These are phyloP conservation scores for Drosophila auraria DNA, from an alignment of 1,140 invertebrate genomes.

Conservation along the genomic window DNA sequence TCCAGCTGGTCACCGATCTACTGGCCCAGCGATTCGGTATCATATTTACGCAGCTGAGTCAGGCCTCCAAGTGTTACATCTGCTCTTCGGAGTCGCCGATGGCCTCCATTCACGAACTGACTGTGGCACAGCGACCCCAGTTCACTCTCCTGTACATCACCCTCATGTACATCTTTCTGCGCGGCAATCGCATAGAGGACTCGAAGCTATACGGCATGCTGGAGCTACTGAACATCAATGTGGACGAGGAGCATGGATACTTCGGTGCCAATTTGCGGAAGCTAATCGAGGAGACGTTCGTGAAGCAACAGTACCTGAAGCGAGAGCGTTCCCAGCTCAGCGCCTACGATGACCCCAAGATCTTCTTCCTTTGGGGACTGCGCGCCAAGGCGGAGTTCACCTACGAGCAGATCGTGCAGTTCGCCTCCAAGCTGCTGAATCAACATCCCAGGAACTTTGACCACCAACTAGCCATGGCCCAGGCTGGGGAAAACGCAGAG, in stretches of 20 bases:
- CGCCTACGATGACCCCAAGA: constrained; percentile 56
- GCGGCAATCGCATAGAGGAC: constrained; percentile 52
- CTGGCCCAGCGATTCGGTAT: constrained; percentile 51
- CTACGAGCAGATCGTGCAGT: constrained; percentile 44
- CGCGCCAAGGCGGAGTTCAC: constrained; percentile 60
- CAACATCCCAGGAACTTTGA: constrained; percentile 33
- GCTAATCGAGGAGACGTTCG: constrained; percentile 73
- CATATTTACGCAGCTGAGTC: constrained; percentile 24
- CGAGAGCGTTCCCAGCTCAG: constrained; percentile 59
- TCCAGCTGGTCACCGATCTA: constrained; percentile 45
- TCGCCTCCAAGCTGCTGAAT: constrained; percentile 52
- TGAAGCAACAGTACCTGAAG: constrained; percentile 74
- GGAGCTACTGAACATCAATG: constrained; percentile 38
- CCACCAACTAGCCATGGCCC: constrained; percentile 45
- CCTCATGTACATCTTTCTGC: constrained; percentile 70
- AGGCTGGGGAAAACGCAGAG: constrained; percentile 18
- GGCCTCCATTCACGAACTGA: constrained; percentile 55
- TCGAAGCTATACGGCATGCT: constrained; percentile 59
- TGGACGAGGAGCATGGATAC: constrained; percentile 66
- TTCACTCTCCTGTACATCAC: constrained; percentile 61
- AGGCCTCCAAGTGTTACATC: constrained; percentile 45
- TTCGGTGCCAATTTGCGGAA: constrained; percentile 64
- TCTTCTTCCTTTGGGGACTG: constrained; percentile 49
- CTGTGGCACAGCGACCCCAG: constrained; percentile 45
- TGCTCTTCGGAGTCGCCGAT: constrained; percentile 51